Percentiles rank a stretch among this genome's conserved stretches.
phyloP scores from a whole-genome alignment of 2,888 invertebrate species.

The Cephus rjabovi region DNA sequence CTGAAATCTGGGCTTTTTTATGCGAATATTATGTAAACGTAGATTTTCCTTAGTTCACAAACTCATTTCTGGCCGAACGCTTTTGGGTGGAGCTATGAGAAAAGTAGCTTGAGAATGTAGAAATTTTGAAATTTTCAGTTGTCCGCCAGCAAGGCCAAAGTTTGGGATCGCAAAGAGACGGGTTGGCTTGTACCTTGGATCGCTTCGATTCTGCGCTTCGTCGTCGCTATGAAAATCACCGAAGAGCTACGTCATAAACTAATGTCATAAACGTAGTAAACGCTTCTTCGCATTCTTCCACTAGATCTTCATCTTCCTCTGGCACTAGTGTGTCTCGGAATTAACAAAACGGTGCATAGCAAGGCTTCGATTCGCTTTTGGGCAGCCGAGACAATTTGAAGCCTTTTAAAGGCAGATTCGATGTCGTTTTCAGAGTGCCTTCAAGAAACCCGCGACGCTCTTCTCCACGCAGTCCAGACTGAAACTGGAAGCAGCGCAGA shows the following conservation, averaged over 20 bases:
- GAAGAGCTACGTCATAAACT: background rate
- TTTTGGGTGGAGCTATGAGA: background rate
- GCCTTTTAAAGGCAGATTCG: background rate
- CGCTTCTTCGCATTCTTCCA: background rate
- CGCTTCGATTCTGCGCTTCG: conserved; percentile 51
- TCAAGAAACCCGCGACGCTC: conserved; percentile 48
- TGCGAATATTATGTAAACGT: background rate
- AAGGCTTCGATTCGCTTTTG: conserved; percentile 26
- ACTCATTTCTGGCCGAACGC: background rate
- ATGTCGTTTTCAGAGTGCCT: conserved; percentile 53
- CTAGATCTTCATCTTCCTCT: background rate
- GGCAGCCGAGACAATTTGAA: conserved; percentile 3
- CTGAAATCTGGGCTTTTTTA: background rate
- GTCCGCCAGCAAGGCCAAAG: conserved; percentile 50
- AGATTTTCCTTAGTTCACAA: background rate
- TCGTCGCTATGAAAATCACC: conserved; percentile 15
- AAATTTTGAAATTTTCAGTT: conserved; percentile 49
- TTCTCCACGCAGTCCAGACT: conserved; percentile 55
- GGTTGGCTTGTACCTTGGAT: conserved; percentile 48
- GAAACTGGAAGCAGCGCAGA: conserved; percentile 58
- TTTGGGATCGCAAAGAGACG: conserved; percentile 48
- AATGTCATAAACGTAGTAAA: background rate
- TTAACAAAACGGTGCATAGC: background rate
- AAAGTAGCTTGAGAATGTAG: background rate
- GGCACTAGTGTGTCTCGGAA: background rate